Evolutionary conservation across 2,888 invertebrate genomes (phyloP).

Genomic region (Chrysotoxum bicinctum): DNA sequence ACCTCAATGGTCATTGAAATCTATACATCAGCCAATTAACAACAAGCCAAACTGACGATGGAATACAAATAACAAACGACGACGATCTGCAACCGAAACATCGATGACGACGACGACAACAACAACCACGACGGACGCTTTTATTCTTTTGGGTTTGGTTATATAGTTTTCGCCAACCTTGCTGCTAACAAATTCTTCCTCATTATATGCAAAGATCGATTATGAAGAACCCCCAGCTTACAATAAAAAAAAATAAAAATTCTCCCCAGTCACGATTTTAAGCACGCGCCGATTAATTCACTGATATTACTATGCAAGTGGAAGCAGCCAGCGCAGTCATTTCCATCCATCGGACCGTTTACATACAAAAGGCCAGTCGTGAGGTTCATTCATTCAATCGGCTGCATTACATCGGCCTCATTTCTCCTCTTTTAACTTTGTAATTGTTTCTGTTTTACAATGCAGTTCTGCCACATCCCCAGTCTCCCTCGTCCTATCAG

Average conservation of each 20-base stretch:
- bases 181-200: constrained; percentile 53
- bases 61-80: constrained; percentile 22
- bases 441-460: constrained; percentile 72
- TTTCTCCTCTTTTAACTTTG: constrained; percentile 68
- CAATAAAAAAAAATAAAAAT: constrained; percentile 62
- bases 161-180: constrained; percentile 20
- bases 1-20: constrained; percentile 51
- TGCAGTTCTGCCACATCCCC: constrained; percentile 13
- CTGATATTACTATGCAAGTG: constrained; percentile 68
- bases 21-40: constrained; percentile 68
- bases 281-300: constrained; percentile 74
- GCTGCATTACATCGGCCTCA: constrained; percentile 66
- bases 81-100: background rate
- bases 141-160: background rate
- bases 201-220: constrained; percentile 68
- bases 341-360: constrained; percentile 41
- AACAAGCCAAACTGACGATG: constrained; percentile 35
- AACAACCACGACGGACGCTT: background rate
- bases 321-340: constrained; percentile 47
- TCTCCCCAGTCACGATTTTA: constrained; percentile 73
- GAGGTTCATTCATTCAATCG: constrained; percentile 70
- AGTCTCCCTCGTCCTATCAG: background rate
- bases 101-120: background rate
- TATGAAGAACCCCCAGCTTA: constrained; percentile 54
- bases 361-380: constrained; percentile 69